Percentiles rank a stretch among this genome's conserved stretches.
Conservation (phyloP, 2,113 vertebrate species). For the Pandion haliaetus region DNA sequence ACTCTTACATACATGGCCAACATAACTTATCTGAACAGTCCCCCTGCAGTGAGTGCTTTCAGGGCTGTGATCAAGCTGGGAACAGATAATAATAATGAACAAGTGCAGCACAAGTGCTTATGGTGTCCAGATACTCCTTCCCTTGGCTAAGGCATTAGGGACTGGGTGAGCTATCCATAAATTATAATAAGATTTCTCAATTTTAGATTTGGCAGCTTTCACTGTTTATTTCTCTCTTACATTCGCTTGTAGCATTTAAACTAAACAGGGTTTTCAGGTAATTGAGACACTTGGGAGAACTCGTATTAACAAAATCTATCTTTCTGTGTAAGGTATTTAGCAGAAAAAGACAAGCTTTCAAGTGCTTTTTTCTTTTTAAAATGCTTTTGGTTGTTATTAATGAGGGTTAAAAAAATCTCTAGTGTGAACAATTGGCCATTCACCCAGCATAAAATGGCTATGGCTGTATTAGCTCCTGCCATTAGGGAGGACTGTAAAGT, state of each 20-base stretch:
- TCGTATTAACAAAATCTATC: constrained; percentile 28
- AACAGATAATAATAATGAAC: not conserved
- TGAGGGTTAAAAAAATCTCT: constrained; percentile 1
- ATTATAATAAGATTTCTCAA: not conserved
- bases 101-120: not conserved
- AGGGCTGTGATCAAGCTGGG: not conserved
- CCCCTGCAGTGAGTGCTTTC: not conserved
- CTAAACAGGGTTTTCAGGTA: constrained; percentile 39
- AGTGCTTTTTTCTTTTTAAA: not conserved
- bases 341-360: constrained; percentile 24
- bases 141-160: not conserved
- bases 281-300: constrained; percentile 47
- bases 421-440: not conserved
- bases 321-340: constrained; percentile 16
- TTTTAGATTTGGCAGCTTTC: not conserved
- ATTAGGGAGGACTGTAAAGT: not conserved
- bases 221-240: not conserved
- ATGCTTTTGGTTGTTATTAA: constrained; percentile 28
- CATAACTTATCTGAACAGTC: not conserved
- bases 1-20: not conserved
- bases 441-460: not conserved
- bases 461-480: not conserved
- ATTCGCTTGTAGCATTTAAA: not conserved
- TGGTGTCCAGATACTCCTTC: not conserved
- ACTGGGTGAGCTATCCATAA: not conserved